Conservation (phyloP, 2,113 vertebrate species). For the Nannospalax galili region DNA sequence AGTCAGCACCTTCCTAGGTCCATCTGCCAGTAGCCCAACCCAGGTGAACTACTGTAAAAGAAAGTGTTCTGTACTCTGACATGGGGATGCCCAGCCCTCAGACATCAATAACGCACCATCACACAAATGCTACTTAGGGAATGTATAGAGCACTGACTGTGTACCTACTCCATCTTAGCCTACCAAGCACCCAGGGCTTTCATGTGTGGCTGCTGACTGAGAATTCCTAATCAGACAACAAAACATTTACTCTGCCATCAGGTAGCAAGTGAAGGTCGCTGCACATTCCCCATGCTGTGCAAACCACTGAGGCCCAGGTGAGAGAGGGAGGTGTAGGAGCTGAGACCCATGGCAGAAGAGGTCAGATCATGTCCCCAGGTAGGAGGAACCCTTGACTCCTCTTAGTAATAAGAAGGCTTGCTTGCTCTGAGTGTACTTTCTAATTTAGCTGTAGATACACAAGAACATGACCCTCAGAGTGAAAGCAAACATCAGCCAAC, state of each 20-base stretch:
- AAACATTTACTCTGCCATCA: background rate
- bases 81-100: background rate
- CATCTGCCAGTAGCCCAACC: background rate
- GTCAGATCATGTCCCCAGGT: background rate
- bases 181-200: background rate
- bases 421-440: background rate
- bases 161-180: background rate
- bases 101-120: background rate
- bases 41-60: too few species aligned
- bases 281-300: accelerated
- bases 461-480: background rate
- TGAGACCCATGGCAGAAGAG: background rate
- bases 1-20: accelerated
- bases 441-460: background rate
- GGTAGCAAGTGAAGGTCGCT: background rate
- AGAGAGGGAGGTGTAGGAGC: background rate
- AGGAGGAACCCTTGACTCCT: background rate
- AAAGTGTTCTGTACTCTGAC: background rate
- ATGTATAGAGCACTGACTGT: background rate
- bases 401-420: background rate
- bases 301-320: background rate
- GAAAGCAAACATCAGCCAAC: background rate
- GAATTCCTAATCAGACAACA: background rate
- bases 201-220: background rate
- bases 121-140: background rate